Base-by-base conservation (phyloP, 2,797 vertebrate genomes). In the Oreochromis grahami region DNA sequence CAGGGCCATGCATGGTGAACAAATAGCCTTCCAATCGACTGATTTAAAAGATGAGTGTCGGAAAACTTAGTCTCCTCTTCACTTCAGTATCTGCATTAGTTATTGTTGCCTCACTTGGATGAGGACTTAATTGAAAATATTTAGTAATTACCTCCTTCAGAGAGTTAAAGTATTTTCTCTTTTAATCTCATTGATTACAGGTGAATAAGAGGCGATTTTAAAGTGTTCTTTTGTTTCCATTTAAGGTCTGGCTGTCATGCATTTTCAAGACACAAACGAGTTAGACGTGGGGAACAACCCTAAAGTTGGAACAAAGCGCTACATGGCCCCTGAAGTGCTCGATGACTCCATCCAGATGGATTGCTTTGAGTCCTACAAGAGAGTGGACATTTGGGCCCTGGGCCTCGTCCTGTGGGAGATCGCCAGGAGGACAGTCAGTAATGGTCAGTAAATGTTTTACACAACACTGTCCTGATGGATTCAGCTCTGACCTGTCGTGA, bases 391-490 rank as follows among this genome's bases (percentile, higher is more conserved):
- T 94, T 99, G 97, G 97, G 98, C 98, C 24, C 97, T 99, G 12
- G 98, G 98, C 52, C 97, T 99, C 11, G 98, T 99, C 48, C 95
- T 99, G 12, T 99, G 98, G 98, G 98, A 99, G 85, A 95, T 99
- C 3, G 98, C 98, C 88, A 96, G 98, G 79, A 97, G 98, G 85
- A 99, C 98, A 82, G 96, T 99, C 82, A 99, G 98, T 97, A 99
- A 99, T 0, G 98, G 98, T 99, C 83, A 92, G 98, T 96, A 9
- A 6, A 36, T 15, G 14, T 50, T 82, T 51, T 10, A 79, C 77
- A 52, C 58, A 52, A 21, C 32, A 8, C 26, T 5, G 13, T 56
- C 26, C 34, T 12, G 7, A 5, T 74, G 19, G 36, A 65, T 48
- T 55, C 13, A 24, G 0, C 7, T 48, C 8, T 19, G 48, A 48